These are phyloP conservation scores for Lynx canadensis DNA, from an alignment of 2,113 vertebrate species.

Conservation along the genomic window DNA sequence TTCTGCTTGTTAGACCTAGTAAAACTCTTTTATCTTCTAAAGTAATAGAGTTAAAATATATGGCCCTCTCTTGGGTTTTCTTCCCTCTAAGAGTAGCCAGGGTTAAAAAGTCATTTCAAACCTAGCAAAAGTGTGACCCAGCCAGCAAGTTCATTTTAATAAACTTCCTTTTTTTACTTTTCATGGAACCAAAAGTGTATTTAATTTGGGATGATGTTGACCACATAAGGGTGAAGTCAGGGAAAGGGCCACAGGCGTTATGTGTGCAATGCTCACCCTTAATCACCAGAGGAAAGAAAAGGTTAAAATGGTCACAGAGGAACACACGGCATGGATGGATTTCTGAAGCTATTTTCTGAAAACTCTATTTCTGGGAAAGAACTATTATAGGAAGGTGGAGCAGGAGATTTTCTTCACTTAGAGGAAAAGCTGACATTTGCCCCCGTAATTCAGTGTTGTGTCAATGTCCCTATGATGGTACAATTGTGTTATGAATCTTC, in stretches of 20 bases:
- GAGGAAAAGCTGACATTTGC: neutral
- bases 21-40: neutral
- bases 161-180: neutral
- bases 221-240: neutral
- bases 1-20: neutral
- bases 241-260: neutral
- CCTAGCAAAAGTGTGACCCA: neutral
- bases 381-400: neutral
- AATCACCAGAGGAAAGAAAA: neutral
- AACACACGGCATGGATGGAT: neutral
- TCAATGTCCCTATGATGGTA: neutral
- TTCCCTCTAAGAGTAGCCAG: neutral
- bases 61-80: neutral
- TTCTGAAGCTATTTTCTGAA: neutral
- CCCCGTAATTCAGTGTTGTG: neutral
- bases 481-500: neutral
- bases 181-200: neutral
- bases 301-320: neutral
- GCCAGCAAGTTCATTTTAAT: neutral
- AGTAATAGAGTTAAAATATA: neutral
- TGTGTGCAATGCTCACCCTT: neutral
- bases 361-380: constrained; percentile 37
- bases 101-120: neutral
- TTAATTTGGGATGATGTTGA: neutral
- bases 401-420: neutral